phyloP scores from a whole-genome alignment of 2,888 invertebrate species.

The Megaustenia siamemsis region DNA sequence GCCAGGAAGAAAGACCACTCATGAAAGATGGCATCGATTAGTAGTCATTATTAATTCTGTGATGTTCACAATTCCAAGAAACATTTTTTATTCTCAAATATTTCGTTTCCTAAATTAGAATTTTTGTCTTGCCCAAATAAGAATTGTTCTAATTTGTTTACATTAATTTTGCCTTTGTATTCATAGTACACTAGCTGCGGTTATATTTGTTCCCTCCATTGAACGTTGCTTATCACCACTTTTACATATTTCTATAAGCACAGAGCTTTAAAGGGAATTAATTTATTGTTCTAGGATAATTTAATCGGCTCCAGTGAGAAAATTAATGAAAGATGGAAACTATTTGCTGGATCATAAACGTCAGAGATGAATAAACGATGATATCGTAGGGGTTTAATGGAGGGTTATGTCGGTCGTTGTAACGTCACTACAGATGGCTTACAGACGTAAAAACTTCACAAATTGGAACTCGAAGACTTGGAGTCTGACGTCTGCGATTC shows the following conservation, averaged over 20 bases:
- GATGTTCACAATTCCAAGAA: not conserved
- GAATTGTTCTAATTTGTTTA: not conserved
- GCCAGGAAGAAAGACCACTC: too few relatives aligned
- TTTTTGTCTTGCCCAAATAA: not conserved
- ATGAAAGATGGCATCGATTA: too few relatives aligned
- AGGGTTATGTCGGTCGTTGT: not conserved
- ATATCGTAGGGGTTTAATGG: not conserved
- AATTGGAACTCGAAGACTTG: slow-evolving; percentile 1
- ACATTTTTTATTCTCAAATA: not conserved
- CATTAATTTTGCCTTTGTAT: not conserved
- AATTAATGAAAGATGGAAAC: slow-evolving; percentile 21
- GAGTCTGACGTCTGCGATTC: not conserved
- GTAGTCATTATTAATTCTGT: too few relatives aligned
- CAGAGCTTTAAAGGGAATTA: not conserved
- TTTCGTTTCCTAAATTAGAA: too few relatives aligned
- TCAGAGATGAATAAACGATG: slow-evolving; percentile 20
- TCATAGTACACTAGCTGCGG: too few relatives aligned
- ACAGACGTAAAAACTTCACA: not conserved
- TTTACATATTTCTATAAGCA: not conserved
- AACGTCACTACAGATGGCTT: not conserved
- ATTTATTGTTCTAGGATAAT: slow-evolving; percentile 6
- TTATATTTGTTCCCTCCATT: too few relatives aligned
- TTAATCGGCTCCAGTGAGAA: not conserved
- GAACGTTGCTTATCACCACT: too few relatives aligned
- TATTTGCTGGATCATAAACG: slow-evolving; percentile 22